Evolutionary conservation across 1,140 invertebrate species (phyloP), one percentile per base, ranked within the genome.

Genomic region (Euura lappo): DNA sequence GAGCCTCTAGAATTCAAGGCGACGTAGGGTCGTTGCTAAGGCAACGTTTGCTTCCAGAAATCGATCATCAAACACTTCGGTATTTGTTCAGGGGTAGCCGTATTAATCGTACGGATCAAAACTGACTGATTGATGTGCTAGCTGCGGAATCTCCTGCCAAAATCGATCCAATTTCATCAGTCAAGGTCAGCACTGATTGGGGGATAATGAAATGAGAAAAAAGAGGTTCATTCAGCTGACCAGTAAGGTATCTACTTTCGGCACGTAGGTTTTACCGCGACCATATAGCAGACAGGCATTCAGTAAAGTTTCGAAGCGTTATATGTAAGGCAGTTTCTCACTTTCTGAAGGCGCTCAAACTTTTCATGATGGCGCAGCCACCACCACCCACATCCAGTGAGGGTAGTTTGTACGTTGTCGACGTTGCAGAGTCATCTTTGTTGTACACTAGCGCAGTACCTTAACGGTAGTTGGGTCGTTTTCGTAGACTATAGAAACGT

Each of bases 171-270:
- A 74, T 1, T 28, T 28, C 28, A 28, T 28, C 28, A 28, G 28
- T 28, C 28, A 28, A 28, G 28, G 28, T 28, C 28, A 28, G 28
- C 28, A 28, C 28, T 28, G 28, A 28, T 28, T 28, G 28, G 28
- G 28, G 1, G 28, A 28, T 28, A 28, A 28, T 28, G 28, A 28
- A 28, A 28, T 28, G 28, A 74, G 45, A 73, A 76, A 74, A 75
- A 44, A 75, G 42, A 75, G 42, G 66, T 28, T 47, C 4, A 69
- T 42, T n/a, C 69, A 71, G 10, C 47, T 51, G 7, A 51, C n/a
- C 47, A 28, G 11, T 51, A 51, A 51, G 2, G 47, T n/a, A 51
- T 51, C 2, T 51, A 51, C n/a, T 51, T 51, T n/a, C n/a, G 7
- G 7, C n/a, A n/a, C 47, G 47, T 51, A 28, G 28, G 28, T 28